Base-by-base conservation (phyloP, 2,797 vertebrate species). In the Mormyrus proboscirostris region DNA sequence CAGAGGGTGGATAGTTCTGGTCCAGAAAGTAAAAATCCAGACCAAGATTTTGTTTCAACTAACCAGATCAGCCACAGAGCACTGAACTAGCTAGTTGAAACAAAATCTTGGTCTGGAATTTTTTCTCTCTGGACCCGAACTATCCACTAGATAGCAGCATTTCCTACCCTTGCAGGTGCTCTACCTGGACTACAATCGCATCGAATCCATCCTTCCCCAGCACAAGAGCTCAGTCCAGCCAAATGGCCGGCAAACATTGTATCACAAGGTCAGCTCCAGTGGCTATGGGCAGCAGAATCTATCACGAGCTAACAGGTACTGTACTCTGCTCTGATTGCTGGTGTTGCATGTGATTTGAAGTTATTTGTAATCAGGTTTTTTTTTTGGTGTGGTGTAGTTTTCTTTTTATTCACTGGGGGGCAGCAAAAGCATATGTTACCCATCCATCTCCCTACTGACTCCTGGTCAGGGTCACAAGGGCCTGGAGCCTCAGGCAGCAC, bases 261-360 rank as follows among this genome's bases (percentile, higher is more conserved):
- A 97, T 93, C 96, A 95, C 91, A 98, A 96, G 92, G 96, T 98
- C 90, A 94, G 94, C 85, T 98, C 96, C 91, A 97, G 95, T 90
- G 97, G 96, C 41, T 97, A 96, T 2, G 96, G 97, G 53, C 96
- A 96, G 89, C 96, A 96, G 90, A 95, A 91, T 88, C n/a, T 89
- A 90, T 91, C 92, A 87, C 97, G 95, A 94, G 89, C 87, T 89
- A 97, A 79, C 93, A 97, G 96, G 96, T 97, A 94, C 49, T 8
- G 25, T 12, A 22, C 62, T 51, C 90, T 89, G 65, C 41, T 88
- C 84, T 88, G 65, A 49, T 29, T 85, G 38, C 44, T 83, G 79
- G 16, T 49, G 38, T 49, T 9, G 16, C 79, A 49, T 49, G 83
- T 85, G 41, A 82, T 82, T n/a, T 47, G 7, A 47, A 82, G 41